A percentile compares a stretch with the other conserved stretches of the same genome.
phyloP scores from a whole-genome alignment of 2,888 invertebrate species.

The Drosophila neotestacea region DNA sequence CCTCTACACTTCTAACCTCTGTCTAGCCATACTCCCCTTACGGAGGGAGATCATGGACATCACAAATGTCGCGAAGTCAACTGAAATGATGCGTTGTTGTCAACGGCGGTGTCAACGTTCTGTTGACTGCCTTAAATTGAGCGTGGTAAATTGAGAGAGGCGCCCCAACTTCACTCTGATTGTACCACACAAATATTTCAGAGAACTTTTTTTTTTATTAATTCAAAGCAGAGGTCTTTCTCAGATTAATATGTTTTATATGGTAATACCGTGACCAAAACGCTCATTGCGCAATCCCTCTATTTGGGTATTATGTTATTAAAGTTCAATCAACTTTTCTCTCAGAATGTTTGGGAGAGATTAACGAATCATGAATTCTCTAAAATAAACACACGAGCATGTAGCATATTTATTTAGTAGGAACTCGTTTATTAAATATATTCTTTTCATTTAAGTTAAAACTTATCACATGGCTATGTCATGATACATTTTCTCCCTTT shows the following conservation, averaged over 20 bases:
- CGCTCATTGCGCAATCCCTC: conserved; percentile 35
- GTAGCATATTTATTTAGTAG: no score
- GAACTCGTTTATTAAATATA: no score
- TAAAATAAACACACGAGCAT: no score
- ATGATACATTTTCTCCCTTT: no score
- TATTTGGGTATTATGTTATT: neutral
- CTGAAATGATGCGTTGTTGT: conserved; percentile 32
- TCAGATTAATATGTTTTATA: conserved; percentile 57
- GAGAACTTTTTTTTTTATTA: neutral
- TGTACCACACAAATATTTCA: neutral
- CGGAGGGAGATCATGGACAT: conserved; percentile 11
- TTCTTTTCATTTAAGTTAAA: no score
- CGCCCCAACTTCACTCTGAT: conserved; percentile 19
- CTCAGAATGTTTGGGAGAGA: neutral
- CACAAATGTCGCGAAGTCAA: conserved; percentile 23
- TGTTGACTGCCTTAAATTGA: conserved; percentile 70
- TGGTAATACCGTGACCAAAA: conserved; percentile 47
- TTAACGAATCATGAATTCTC: neutral
- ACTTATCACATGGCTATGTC: no score
- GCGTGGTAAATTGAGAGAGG: conserved; percentile 67
- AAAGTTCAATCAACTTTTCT: conserved; percentile 49
- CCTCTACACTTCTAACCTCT: conserved; percentile 18
- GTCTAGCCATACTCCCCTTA: conserved; percentile 29
- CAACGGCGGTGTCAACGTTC: conserved; percentile 61
- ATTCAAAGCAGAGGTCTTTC: conserved; percentile 25